A percentile compares a stretch with the other conserved stretches of the same genome.
These are phyloP conservation scores for Grammomys dolichurus DNA, from an alignment of 2,113 vertebrate species.

Conservation along the genomic window DNA sequence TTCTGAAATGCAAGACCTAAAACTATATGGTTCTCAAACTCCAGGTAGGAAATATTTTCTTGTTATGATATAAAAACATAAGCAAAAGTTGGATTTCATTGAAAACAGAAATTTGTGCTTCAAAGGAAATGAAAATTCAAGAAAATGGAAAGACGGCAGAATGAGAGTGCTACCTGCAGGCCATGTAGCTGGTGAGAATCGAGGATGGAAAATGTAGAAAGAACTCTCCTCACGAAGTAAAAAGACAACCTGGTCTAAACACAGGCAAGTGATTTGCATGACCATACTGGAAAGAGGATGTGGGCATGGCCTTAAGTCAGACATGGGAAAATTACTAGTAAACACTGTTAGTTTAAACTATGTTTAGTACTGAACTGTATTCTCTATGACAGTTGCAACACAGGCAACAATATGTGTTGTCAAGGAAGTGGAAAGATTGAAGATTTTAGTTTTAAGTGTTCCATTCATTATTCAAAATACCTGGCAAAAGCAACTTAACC, in stretches of 20 bases:
- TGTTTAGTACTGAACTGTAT: not conserved
- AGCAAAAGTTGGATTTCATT: not conserved
- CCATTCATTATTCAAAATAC: not conserved
- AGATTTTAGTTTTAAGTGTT: not conserved
- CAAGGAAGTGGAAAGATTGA: not conserved
- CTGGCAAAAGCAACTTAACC: not conserved
- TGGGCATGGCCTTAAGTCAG: too few relatives aligned
- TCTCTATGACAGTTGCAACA: not conserved
- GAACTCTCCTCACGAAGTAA: not conserved
- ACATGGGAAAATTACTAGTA: not conserved
- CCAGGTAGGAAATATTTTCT: slow-evolving; percentile 5
- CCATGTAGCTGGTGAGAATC: not conserved
- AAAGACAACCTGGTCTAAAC: not conserved
- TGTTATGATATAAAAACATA: not conserved
- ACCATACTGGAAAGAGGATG: slow-evolving; percentile 22
- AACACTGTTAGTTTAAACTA: not conserved
- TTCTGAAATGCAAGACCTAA: not conserved
- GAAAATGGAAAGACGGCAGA: not conserved
- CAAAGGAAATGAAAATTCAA: not conserved
- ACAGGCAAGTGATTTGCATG: not conserved
- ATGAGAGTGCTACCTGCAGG: not conserved
- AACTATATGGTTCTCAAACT: not conserved
- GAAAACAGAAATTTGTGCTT: not conserved
- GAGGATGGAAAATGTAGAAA: not conserved
- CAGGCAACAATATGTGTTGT: not conserved